Base-by-base conservation (phyloP, 2,888 invertebrate genomes). In the Dynastes grantii region DNA sequence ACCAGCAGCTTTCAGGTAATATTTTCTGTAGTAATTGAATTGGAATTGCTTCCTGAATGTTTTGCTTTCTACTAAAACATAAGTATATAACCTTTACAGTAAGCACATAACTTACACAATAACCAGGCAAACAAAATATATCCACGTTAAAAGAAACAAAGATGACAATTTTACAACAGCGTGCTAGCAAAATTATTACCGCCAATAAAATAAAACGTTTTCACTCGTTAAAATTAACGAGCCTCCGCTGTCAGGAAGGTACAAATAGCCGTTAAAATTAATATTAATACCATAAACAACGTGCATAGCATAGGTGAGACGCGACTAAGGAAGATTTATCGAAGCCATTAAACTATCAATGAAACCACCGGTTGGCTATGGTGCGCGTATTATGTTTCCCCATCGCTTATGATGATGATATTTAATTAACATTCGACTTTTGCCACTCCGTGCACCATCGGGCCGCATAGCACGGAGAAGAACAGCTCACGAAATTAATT, bases 381-480 rank as follows among this genome's bases (percentile, higher is more conserved):
- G 55, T 55, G 55, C 55, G 27, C 51, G 68, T 68, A 68, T 68
- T 68, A 68, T 68, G 51, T 68, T 68, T 68, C 51, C 68, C 68
- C 68, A 68, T 68, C 68, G 51, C 51, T 68, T 51, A 16, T 16
- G 16, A 68, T 75, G 61, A 68, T 75, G 61, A 75, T 75, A 75
- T 75, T 75, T 75, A 75, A 75, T 75, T 75, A 75, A 75, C 73
- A 40, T 75, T 75, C 61, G 73, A 61, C 51, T 49, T 68, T 68
- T 68, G 68, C 68, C 68, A 68, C 68, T 68, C 49, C 13, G 51
- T 29, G 13, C 49, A 40, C 40, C 5, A 32, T 32, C 65, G 49
- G 29, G 13, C 51, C 29, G 51, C 32, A 32, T 29, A 32, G n/a
- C 45, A 45, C 32, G 32, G 63, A 29, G 63, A 63, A 63, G 63